These are phyloP conservation scores for Lucinisca nassula DNA, from an alignment of 2,888 invertebrate species.

Conservation along the genomic window DNA sequence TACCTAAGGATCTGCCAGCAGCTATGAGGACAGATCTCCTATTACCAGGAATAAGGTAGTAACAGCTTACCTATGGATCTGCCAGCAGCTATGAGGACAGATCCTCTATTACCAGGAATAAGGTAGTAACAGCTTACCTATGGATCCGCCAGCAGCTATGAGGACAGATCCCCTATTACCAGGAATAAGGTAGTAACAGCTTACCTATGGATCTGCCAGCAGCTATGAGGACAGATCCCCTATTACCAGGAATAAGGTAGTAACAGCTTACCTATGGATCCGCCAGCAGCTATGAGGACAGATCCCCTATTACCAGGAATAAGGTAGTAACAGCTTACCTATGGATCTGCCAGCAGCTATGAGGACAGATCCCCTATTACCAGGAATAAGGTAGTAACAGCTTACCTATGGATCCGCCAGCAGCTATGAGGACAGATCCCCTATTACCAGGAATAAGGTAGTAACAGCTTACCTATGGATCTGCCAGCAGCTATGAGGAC, in stretches of 20 bases:
- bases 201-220: neutral
- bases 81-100: constrained; percentile 94
- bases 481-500: neutral
- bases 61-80: constrained; percentile 83
- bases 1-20: constrained; percentile 89
- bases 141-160: neutral
- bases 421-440: neutral
- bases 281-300: neutral
- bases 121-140: neutral
- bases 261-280: neutral
- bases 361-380: neutral
- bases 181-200: neutral
- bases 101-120: neutral
- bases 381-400: neutral
- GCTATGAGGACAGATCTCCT: constrained; percentile 90
- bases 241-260: neutral
- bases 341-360: neutral
- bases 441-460: neutral
- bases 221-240: neutral
- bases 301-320: neutral
- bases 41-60: constrained; percentile 89
- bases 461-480: neutral
- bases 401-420: neutral
- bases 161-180: neutral
- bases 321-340: neutral